Conservation (phyloP, 2,888 invertebrate species). For the Anticlea derivata region DNA sequence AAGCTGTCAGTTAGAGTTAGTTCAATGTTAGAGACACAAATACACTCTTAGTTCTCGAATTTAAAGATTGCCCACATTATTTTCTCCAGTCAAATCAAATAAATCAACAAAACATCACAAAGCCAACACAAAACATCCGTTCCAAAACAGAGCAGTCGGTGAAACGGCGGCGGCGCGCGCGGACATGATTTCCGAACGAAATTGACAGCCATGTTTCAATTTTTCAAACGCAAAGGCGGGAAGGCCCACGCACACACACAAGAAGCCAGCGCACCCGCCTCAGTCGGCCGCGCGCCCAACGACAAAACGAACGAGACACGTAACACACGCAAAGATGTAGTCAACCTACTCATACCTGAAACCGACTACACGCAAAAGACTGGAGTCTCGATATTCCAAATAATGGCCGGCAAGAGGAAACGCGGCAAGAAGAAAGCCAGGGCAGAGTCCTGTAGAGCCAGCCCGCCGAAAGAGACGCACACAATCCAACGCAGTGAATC, state of each 20-base stretch:
- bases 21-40: too few relatives aligned
- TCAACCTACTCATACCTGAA: constrained; percentile 70
- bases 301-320: constrained; percentile 52
- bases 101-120: constrained; percentile 32
- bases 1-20: too few relatives aligned
- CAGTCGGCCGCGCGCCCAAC: constrained; percentile 65
- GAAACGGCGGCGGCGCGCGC: constrained; percentile 46
- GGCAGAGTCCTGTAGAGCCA: constrained; percentile 61
- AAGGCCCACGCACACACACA: constrained; percentile 63
- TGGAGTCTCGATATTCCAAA: constrained; percentile 67
- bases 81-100: constrained; percentile 19
- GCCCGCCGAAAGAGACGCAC: constrained; percentile 49
- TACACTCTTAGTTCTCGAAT: too few relatives aligned
- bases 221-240: constrained; percentile 77
- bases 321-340: constrained; percentile 69
- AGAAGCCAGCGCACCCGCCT: constrained; percentile 49
- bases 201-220: constrained; percentile 69
- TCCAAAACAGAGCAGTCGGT: constrained; percentile 50
- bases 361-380: constrained; percentile 71
- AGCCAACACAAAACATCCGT: constrained; percentile 30
- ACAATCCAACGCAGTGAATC: constrained; percentile 41
- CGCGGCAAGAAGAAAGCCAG: constrained; percentile 59
- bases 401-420: constrained; percentile 74
- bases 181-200: constrained; percentile 59
- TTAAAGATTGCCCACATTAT: too few relatives aligned